phyloP scores from a whole-genome alignment of 2,888 invertebrate genomes.

The Tenthredo distinguenda region DNA sequence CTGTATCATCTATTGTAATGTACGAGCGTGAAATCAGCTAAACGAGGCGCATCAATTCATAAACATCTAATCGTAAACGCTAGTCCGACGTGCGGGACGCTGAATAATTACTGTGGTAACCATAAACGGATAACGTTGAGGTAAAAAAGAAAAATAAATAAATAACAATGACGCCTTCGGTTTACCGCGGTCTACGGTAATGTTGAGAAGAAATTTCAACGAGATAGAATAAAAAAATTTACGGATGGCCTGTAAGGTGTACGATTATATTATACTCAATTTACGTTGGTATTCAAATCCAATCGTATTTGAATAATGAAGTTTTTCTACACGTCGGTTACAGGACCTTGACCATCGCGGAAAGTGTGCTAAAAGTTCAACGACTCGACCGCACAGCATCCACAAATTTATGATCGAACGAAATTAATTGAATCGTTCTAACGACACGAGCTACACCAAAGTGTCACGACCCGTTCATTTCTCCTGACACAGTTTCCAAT shows the following conservation, averaged over 20 bases:
- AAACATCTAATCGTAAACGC: conserved; percentile 7
- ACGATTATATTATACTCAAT: background rate
- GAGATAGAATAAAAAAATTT: background rate
- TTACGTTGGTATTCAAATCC: background rate
- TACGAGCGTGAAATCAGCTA: conserved; percentile 18
- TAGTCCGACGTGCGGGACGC: background rate
- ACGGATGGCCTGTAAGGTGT: background rate
- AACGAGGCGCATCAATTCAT: conserved; percentile 26
- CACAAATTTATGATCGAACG: background rate
- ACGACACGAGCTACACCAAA: too few relatives aligned
- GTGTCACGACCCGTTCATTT: background rate
- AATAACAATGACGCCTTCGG: background rate
- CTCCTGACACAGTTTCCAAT: background rate
- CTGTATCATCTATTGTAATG: background rate
- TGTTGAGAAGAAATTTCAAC: background rate
- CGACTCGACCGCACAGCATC: conserved; percentile 27
- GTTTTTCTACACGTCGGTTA: background rate
- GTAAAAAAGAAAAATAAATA: background rate
- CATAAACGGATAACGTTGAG: background rate
- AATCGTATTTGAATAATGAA: background rate
- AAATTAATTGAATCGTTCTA: too few relatives aligned
- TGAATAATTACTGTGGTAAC: conserved; percentile 5
- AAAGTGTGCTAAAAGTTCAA: conserved; percentile 60
- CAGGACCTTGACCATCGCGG: conserved; percentile 3
- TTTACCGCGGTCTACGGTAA: background rate